phyloP scores from a whole-genome alignment of 2,797 vertebrate species.

The Pipistrellus kuhlii region DNA sequence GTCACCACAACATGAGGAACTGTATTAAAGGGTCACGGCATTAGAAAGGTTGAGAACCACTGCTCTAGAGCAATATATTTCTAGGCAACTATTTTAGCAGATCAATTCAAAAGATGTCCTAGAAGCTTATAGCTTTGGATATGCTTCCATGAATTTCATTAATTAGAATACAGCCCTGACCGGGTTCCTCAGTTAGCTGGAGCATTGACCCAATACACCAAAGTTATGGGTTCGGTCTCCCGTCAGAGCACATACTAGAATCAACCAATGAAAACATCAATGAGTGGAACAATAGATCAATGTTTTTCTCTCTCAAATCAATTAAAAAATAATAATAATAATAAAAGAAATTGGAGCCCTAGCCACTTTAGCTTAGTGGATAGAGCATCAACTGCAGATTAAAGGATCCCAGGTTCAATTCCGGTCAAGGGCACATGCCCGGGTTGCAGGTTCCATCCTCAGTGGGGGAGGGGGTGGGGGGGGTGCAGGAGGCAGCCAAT shows the following conservation, averaged over 20 bases:
- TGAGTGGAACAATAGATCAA: not conserved
- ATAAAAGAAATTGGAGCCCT: too few relatives aligned
- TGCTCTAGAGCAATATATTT: not conserved
- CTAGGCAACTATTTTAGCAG: not conserved
- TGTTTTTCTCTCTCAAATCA: not conserved
- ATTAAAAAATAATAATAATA: not conserved
- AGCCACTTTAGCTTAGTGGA: too few relatives aligned
- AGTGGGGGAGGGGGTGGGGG: too few relatives aligned
- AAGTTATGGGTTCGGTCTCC: not conserved
- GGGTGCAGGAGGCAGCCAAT: too few relatives aligned
- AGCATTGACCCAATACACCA: not conserved
- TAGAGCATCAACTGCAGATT: too few relatives aligned
- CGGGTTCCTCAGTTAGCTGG: not conserved
- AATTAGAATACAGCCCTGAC: not conserved
- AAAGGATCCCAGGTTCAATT: too few relatives aligned
- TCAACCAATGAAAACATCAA: not conserved
- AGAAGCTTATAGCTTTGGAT: not conserved
- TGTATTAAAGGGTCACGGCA: too few relatives aligned
- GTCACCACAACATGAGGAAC: too few relatives aligned
- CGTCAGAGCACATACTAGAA: not conserved
- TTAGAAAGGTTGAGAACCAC: too few relatives aligned
- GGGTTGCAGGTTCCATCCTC: too few relatives aligned
- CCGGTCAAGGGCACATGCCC: too few relatives aligned
- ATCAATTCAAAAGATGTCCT: slow-evolving; percentile 36
- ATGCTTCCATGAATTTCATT: slow-evolving; percentile 33